Evolutionary conservation across 2,113 vertebrate genomes (phyloP).

Genomic region (Hydrolagus affinis): DNA sequence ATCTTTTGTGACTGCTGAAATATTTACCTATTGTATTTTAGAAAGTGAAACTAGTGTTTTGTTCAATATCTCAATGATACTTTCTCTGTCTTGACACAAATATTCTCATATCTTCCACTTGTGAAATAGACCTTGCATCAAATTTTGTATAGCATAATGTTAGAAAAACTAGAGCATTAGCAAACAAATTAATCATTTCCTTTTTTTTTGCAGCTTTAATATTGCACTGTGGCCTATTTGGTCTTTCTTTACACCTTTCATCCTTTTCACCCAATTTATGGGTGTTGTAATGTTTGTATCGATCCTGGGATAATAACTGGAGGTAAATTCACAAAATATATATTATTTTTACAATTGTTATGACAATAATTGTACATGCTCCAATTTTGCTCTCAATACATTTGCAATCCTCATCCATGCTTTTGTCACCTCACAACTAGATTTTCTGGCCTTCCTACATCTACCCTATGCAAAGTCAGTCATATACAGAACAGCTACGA

Average conservation of each 20-base stretch:
- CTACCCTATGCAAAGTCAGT: no score
- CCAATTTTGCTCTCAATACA: no score
- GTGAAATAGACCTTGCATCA: background rate
- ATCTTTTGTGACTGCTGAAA: no score
- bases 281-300: constrained; percentile 88
- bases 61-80: no score
- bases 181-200: background rate
- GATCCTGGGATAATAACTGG: constrained; percentile 65
- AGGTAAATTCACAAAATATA: constrained; percentile 49
- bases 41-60: no score
- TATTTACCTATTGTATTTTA: no score
- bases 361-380: no score
- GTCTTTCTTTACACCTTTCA: constrained; percentile 82
- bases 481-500: no score
- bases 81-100: background rate
- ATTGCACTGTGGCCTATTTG: constrained; percentile 83
- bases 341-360: no score
- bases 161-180: background rate
- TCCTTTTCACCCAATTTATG: constrained; percentile 94
- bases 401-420: no score
- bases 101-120: background rate
- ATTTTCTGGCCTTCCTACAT: no score
- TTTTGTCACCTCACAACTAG: no score
- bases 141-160: background rate
- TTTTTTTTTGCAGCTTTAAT: constrained; percentile 68